Base-by-base conservation (phyloP, 2,888 invertebrate species). In the Amiota mariae region DNA sequence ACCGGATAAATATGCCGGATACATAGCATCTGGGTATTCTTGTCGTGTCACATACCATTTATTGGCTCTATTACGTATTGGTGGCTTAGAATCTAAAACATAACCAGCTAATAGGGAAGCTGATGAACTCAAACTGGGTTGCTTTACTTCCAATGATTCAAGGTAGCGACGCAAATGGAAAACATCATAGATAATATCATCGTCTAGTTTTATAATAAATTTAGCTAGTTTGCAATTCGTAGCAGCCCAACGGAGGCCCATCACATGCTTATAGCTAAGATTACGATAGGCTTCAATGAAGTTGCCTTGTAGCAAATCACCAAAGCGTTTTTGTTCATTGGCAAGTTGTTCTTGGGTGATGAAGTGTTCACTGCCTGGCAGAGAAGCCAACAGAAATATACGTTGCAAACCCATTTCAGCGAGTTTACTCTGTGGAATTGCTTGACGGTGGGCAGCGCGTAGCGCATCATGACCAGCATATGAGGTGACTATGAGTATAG, bases 1-100 rank as follows among this genome's bases (percentile, higher is more conserved):
- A 1, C 96, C 96, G 8, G 96, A 96, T 10, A 96, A 89, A 87
- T 95, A 96, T 18, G 92, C 89, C 0, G 96, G 96, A 88, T 96
- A 97, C 1, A 87, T 82, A 20, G 91, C 89, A 13, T 88, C 87
- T 0, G 90, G 76, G 85, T 93, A 96, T 87, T 96, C 96, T 9
- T 92, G 88, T 73, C 88, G 85, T 0, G 93, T 93, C 0, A 96
- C 95, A 89, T 91, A 96, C 96, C 96, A 96, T 88, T 96, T 96
- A 85, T 94, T 96, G 10, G 91, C 91, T 74, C 90, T 91, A 71
- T 93, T 91, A 76, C 96, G 91, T 77, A 93, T 93, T 0, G 95
- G 94, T 56, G 87, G 89, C 90, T 93, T 93, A 68, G 92, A 91
- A 71, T 92, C 92, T 54, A 95, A 88, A 79, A 94, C 91, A 83